These are phyloP conservation scores for Vulpes ferrilata DNA, from an alignment of 2,113 vertebrate species.

Conservation along the genomic window DNA sequence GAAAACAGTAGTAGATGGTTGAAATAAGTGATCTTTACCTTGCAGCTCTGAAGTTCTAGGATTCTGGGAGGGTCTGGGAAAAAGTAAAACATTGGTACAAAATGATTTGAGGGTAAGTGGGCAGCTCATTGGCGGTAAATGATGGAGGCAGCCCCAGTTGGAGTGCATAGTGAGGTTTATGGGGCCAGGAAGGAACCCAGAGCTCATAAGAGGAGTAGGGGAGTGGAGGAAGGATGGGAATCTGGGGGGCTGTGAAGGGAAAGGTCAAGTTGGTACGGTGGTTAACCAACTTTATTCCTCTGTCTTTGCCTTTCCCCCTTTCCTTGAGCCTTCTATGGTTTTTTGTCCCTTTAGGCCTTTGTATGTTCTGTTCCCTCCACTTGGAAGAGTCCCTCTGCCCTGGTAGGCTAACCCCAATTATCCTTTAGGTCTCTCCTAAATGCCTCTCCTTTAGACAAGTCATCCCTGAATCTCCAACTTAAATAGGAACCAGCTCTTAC, in stretches of 20 bases:
- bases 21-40: background rate
- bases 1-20: background rate
- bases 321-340: background rate
- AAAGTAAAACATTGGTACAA: background rate
- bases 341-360: background rate
- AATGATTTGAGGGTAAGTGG: background rate
- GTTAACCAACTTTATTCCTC: background rate
- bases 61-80: background rate
- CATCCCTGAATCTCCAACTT: background rate
- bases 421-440: background rate
- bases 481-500: background rate
- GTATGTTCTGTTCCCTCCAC: background rate
- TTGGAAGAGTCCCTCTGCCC: background rate
- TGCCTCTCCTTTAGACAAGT: background rate
- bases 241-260: background rate
- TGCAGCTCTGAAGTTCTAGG: background rate
- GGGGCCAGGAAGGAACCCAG: background rate
- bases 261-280: background rate
- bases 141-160: background rate
- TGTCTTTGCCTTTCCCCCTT: background rate
- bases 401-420: background rate
- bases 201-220: background rate
- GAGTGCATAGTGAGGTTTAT: background rate
- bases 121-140: background rate
- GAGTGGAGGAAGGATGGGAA: fast-evolving